phyloP scores from a whole-genome alignment of 2,888 invertebrate species.

The Hydropsyche betteni region DNA sequence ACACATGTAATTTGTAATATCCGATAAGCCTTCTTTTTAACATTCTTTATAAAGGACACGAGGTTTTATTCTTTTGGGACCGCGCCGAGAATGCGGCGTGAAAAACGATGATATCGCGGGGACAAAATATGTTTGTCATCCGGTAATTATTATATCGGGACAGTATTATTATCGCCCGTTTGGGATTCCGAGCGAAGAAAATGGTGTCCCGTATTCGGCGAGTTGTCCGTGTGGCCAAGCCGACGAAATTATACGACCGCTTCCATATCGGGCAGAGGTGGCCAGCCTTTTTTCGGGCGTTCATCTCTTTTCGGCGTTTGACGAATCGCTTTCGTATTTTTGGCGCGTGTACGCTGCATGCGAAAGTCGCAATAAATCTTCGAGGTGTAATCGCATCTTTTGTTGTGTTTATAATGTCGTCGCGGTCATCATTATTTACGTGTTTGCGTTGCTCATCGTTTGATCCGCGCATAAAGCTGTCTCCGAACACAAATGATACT shows the following conservation, averaged over 20 bases:
- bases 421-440: not conserved
- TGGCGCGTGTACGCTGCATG: no score
- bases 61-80: not conserved
- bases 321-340: no score
- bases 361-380: not conserved
- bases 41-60: conserved; percentile 2
- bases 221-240: conserved; percentile 25
- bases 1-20: not conserved
- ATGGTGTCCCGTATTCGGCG: conserved; percentile 19
- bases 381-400: not conserved
- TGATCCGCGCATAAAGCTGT: no score
- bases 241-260: conserved; percentile 26
- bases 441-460: not conserved
- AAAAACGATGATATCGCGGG: conserved; percentile 2
- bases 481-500: no score
- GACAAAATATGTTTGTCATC: conserved; percentile 40
- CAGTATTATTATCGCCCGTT: conserved; percentile 32
- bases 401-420: conserved; percentile 13
- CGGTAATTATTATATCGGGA: conserved; percentile 28
- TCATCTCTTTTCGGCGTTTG: no score
- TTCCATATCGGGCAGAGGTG: conserved; percentile 24
- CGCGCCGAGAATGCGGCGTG: not conserved
- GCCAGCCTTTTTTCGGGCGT: not conserved
- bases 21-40: conserved; percentile 6
- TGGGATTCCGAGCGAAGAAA: conserved; percentile 27